phyloP scores from a whole-genome alignment of 2,888 invertebrate genomes.

The Sarcophaga caerulescens region DNA sequence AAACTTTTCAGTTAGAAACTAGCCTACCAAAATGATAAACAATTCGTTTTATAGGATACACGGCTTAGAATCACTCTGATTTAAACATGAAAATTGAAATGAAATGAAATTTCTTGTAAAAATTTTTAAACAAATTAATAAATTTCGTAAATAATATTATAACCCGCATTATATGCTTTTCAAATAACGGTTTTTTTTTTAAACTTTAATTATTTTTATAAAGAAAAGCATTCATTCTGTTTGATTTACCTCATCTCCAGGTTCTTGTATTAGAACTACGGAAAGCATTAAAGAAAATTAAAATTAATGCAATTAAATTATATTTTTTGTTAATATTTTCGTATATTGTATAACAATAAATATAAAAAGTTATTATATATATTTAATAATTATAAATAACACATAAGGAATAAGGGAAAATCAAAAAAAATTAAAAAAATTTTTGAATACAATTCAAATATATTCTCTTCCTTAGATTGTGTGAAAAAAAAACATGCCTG shows the following conservation, averaged over 20 bases:
- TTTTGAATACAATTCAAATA: neutral
- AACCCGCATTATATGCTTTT: no score
- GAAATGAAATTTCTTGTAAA: no score
- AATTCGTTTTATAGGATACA: no score
- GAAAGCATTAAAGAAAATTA: constrained; percentile 73
- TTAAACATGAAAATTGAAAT: no score
- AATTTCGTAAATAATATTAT: no score
- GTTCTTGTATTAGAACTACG: constrained; percentile 79
- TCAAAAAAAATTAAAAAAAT: neutral
- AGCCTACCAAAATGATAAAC: no score
- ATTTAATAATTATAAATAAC: neutral
- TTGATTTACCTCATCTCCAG: constrained; percentile 78
- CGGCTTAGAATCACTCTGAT: no score
- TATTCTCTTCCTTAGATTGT: neutral
- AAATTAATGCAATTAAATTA: constrained; percentile 37
- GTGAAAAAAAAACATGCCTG: constrained; percentile 44
- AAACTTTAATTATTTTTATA: neutral
- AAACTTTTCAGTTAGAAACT: no score
- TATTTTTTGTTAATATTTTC: constrained; percentile 24
- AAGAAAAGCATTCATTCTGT: constrained; percentile 6
- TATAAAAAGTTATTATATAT: constrained; percentile 17
- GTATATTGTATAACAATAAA: constrained; percentile 20
- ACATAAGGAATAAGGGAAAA: neutral
- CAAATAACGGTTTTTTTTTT: neutral
- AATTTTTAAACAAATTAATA: no score